These are phyloP conservation scores for Stenopsyche tienmushanensis DNA, from an alignment of 1,140 invertebrate genomes.

Conservation along the genomic window DNA sequence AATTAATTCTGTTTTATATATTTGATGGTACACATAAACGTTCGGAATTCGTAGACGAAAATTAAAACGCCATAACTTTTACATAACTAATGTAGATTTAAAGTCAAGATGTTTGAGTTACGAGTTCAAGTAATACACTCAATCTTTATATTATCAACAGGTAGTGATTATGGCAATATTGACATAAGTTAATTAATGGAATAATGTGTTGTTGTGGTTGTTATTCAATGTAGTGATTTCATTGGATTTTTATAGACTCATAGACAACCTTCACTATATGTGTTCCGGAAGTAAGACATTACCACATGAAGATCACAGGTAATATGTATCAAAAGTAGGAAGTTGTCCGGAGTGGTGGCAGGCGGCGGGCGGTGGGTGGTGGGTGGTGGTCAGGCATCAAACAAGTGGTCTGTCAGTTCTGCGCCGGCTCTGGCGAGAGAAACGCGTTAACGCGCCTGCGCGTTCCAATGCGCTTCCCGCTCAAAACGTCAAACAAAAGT, in stretches of 20 bases:
- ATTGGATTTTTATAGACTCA: neutral
- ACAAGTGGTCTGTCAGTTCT: constrained; percentile 3
- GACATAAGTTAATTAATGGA: neutral
- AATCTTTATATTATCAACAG: too few relatives aligned
- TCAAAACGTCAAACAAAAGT: too few relatives aligned
- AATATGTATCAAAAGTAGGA: neutral
- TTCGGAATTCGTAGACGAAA: too few relatives aligned
- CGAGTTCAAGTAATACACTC: too few relatives aligned
- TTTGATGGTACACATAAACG: too few relatives aligned
- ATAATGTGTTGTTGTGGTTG: neutral
- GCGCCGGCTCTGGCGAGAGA: constrained; percentile 12
- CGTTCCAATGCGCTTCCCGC: neutral
- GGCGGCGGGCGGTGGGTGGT: neutral
- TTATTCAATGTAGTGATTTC: neutral
- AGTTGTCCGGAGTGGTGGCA: neutral
- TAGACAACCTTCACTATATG: neutral
- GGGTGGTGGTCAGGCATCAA: neutral
- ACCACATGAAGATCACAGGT: neutral
- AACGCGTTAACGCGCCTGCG: constrained; percentile 1
- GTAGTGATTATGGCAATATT: too few relatives aligned
- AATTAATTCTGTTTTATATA: too few relatives aligned
- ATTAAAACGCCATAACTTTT: too few relatives aligned
- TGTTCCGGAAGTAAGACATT: neutral
- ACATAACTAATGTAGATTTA: too few relatives aligned
- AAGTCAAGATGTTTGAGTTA: too few relatives aligned